These are phyloP conservation scores for Tringa solitaria DNA, from an alignment of 2,113 vertebrate species.

Conservation along the genomic window DNA sequence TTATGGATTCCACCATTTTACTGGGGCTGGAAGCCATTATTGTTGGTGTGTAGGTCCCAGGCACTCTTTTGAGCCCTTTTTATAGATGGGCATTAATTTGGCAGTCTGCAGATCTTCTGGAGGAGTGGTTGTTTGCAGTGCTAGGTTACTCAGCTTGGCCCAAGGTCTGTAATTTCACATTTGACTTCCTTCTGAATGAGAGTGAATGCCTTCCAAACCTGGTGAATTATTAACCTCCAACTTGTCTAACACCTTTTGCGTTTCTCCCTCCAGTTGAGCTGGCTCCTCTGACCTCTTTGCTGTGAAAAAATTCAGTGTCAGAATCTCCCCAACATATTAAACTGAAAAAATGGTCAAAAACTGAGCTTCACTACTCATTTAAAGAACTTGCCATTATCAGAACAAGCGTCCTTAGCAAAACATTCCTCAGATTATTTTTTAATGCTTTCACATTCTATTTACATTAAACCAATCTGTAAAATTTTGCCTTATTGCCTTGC, in stretches of 20 bases:
- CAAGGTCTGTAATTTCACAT: not conserved
- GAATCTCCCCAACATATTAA: not conserved
- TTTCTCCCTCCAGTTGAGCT: not conserved
- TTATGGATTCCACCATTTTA: not conserved
- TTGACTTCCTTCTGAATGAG: not conserved
- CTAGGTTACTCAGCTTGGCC: not conserved
- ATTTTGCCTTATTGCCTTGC: not conserved
- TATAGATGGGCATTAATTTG: not conserved
- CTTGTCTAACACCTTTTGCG: not conserved
- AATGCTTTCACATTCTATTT: not conserved
- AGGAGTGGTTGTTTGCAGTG: not conserved
- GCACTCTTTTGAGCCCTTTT: not conserved
- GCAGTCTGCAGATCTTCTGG: not conserved
- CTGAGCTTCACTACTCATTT: not conserved
- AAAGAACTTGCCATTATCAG: not conserved
- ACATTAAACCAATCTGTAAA: not conserved
- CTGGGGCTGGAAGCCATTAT: not conserved
- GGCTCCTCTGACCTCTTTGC: not conserved
- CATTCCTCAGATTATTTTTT: not conserved
- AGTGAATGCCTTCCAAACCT: not conserved
- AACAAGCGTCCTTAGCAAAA: not conserved
- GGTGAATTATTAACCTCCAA: not conserved
- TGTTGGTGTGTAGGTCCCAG: not conserved
- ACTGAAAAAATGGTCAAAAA: not conserved
- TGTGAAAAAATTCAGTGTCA: not conserved